Evolutionary conservation across 2,113 vertebrate genomes (phyloP).

Genomic region (Formicarius rufipectus): DNA sequence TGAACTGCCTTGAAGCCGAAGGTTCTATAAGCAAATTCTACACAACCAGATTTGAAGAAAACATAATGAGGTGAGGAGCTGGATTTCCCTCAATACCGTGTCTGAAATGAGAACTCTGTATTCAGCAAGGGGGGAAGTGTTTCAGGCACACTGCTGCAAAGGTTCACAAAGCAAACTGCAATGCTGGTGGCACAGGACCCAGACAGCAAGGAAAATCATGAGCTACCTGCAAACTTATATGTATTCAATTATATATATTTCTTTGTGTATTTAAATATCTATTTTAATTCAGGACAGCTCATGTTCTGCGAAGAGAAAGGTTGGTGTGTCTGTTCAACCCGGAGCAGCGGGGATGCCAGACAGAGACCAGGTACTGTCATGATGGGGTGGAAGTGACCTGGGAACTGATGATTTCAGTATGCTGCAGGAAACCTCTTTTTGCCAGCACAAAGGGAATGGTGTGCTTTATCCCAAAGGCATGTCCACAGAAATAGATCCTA

Average conservation of each 20-base stretch:
- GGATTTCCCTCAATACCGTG: neutral
- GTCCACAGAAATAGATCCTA: neutral
- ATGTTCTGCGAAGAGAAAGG: neutral
- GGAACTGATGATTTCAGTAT: neutral
- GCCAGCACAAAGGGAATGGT: neutral
- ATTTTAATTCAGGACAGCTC: neutral
- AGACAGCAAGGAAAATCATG: neutral
- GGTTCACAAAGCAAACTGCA: neutral
- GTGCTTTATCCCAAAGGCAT: neutral
- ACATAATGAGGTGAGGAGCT: neutral
- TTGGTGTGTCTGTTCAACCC: neutral
- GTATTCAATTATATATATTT: neutral
- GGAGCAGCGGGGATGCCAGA: neutral
- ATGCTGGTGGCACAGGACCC: neutral
- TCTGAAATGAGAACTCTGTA: neutral
- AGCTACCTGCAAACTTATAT: neutral
- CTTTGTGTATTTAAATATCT: neutral
- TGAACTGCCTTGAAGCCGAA: neutral
- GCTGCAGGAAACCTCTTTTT: neutral
- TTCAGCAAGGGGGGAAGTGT: accelerated
- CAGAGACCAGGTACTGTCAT: neutral
- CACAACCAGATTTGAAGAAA: neutral
- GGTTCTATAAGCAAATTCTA: neutral
- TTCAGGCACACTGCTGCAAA: accelerated
- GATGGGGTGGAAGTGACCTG: neutral